These are phyloP conservation scores for Aricia agestis DNA, from an alignment of 1,140 invertebrate species.

Conservation along the genomic window DNA sequence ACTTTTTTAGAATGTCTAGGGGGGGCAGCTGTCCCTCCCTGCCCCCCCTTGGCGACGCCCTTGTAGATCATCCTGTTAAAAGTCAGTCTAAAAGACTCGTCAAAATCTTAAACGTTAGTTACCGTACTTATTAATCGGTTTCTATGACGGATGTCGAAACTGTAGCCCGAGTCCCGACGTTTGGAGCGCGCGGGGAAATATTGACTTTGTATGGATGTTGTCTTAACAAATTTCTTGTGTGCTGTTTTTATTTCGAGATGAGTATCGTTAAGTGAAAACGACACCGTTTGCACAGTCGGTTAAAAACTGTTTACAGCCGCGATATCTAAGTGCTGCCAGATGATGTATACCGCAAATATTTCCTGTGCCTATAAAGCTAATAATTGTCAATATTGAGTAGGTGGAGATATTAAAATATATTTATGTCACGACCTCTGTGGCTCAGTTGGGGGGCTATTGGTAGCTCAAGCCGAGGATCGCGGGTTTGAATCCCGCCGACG, in stretches of 20 bases:
- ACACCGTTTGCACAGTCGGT: constrained; percentile 37
- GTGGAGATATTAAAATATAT: not conserved
- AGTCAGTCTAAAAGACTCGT: too few relatives aligned
- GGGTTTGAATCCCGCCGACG: too few relatives aligned
- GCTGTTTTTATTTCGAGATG: constrained; percentile 32
- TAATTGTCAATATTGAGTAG: not conserved
- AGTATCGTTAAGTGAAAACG: constrained; percentile 33
- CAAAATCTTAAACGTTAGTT: not conserved
- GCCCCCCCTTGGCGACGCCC: too few relatives aligned
- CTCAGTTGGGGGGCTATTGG: too few relatives aligned
- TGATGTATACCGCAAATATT: constrained; percentile 24
- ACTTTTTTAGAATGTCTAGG: too few relatives aligned
- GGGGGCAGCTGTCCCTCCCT: too few relatives aligned
- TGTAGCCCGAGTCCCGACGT: constrained; percentile 27
- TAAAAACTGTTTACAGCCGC: constrained; percentile 38
- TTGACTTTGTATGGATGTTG: constrained; percentile 35
- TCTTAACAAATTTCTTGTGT: constrained; percentile 39
- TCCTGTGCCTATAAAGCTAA: not conserved
- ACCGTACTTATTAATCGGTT: not conserved
- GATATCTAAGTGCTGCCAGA: constrained; percentile 19
- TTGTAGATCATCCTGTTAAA: too few relatives aligned
- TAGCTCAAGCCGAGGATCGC: too few relatives aligned
- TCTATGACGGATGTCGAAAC: constrained; percentile 10
- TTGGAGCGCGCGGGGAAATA: constrained; percentile 30
- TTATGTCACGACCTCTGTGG: too few relatives aligned